Evolutionary conservation across 2,888 invertebrate genomes (phyloP).

Genomic region (Eupsilia transversa): DNA sequence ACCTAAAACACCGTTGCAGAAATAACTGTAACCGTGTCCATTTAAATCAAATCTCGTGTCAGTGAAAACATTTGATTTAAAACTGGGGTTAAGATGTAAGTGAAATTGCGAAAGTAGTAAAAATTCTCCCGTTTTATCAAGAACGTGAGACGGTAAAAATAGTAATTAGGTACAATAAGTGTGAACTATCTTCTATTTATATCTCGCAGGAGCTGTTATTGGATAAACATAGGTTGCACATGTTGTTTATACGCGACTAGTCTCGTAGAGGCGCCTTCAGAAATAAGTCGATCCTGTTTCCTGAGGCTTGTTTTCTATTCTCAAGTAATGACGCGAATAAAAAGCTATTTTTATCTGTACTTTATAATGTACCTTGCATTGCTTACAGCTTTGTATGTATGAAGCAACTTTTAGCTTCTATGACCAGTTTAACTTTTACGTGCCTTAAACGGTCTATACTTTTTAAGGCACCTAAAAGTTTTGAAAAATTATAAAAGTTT

Average conservation of each 20-base stretch:
- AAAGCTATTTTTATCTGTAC: conserved; percentile 57
- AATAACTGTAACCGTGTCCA: conserved; percentile 42
- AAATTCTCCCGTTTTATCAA: conserved; percentile 6
- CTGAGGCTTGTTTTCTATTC: conserved; percentile 65
- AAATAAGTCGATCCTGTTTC: conserved; percentile 61
- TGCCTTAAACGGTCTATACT: background rate
- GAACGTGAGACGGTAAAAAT: background rate
- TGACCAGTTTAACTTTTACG: background rate
- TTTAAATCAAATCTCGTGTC: background rate
- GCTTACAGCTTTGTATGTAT: conserved; percentile 37
- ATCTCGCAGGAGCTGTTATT: conserved; percentile 29
- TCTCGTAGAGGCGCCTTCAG: conserved; percentile 35
- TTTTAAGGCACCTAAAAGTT: too few species aligned
- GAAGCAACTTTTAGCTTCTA: background rate
- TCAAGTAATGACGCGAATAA: conserved; percentile 59
- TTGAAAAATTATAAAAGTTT: too few species aligned
- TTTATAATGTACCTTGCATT: conserved; percentile 39
- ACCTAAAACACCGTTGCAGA: conserved; percentile 39
- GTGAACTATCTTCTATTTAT: conserved; percentile 53
- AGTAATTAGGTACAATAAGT: conserved; percentile 36
- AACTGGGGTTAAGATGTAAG: conserved; percentile 11
- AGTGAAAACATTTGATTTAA: conserved; percentile 13
- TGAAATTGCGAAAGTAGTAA: conserved; percentile 18
- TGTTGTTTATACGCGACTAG: conserved; percentile 50
- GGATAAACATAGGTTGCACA: conserved; percentile 33